These are phyloP conservation scores for Tonatia bakeri DNA, from an alignment of 2,113 vertebrate genomes.

Conservation along the genomic window DNA sequence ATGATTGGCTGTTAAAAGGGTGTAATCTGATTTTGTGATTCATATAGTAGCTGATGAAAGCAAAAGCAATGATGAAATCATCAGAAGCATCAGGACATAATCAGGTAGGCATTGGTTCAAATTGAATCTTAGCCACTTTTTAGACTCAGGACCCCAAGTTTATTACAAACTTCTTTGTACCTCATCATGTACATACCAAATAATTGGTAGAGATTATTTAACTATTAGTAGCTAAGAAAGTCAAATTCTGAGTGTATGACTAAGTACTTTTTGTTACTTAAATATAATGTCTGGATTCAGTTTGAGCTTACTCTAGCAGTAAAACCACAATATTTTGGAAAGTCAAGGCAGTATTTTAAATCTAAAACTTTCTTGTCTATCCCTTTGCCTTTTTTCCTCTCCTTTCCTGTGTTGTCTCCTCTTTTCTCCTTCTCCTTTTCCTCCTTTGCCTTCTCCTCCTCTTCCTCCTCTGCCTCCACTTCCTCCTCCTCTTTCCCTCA, in stretches of 20 bases:
- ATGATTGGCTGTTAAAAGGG: background rate
- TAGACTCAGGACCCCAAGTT: background rate
- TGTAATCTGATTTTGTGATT: background rate
- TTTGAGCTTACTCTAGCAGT: background rate
- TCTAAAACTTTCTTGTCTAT: background rate
- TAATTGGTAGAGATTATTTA: background rate
- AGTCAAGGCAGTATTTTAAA: background rate
- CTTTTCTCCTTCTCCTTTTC: background rate
- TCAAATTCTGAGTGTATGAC: background rate
- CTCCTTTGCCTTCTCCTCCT: background rate
- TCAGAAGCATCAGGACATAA: background rate
- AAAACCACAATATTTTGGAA: background rate
- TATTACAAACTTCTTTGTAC: background rate
- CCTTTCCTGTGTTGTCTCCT: too few relatives aligned
- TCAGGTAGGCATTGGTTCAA: background rate
- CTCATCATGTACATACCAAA: background rate
- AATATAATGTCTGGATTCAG: background rate
- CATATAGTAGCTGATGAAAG: background rate
- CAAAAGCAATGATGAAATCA: background rate
- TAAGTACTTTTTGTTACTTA: background rate
- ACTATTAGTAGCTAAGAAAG: background rate
- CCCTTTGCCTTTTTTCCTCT: rapidly evolving
- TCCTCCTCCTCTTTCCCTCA: too few relatives aligned
- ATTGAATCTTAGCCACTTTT: background rate
- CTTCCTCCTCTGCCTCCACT: background rate